Evolutionary conservation across 2,797 vertebrate genomes (phyloP).

Genomic region (Fringilla coelebs): DNA sequence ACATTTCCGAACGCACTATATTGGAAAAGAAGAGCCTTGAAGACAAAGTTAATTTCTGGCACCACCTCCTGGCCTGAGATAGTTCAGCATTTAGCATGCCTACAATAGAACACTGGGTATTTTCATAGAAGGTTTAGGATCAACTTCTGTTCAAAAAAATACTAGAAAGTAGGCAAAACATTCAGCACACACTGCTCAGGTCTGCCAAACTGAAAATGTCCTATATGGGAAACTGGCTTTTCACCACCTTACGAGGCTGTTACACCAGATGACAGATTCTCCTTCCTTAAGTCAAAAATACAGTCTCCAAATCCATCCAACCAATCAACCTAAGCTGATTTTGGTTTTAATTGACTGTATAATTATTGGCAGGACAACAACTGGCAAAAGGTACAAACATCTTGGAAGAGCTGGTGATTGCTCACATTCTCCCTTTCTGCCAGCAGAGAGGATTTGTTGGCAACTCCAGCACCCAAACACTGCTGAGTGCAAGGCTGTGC

Average conservation of each 20-base stretch:
- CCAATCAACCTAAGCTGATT: background rate
- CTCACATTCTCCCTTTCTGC: background rate
- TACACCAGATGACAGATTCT: background rate
- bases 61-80: slow-evolving; percentile 51
- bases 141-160: background rate
- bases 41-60: background rate
- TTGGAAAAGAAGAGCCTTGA: background rate
- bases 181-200: background rate
- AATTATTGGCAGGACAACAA: slow-evolving; percentile 1
- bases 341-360: background rate
- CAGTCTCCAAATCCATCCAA: background rate
- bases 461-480: background rate
- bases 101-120: background rate
- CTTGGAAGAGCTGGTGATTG: background rate
- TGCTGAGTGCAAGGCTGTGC: background rate
- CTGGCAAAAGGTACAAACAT: slow-evolving; percentile 10
- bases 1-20: background rate
- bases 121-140: background rate
- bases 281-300: background rate
- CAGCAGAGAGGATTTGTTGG: background rate
- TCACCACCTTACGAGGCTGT: background rate
- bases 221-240: background rate
- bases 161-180: background rate
- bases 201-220: background rate
- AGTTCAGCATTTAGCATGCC: background rate